Evolutionary conservation across 2,888 invertebrate species (phyloP).

Genomic region (Troides aeacus): DNA sequence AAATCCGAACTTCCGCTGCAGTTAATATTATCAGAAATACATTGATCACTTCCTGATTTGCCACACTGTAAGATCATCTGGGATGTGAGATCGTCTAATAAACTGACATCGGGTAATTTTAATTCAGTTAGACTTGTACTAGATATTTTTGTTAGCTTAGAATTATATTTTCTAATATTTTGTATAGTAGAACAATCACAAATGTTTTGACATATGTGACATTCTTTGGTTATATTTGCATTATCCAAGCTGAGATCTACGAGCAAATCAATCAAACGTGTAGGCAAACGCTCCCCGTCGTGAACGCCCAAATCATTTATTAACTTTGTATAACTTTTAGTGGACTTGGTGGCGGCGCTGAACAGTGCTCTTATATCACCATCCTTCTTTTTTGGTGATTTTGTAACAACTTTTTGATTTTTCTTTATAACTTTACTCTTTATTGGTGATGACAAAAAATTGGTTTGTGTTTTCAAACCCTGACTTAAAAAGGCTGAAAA

Average conservation of each 20-base stretch:
- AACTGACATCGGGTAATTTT: slow-evolving; percentile 54
- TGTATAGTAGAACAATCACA: slow-evolving; percentile 62
- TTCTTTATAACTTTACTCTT: slow-evolving; percentile 49
- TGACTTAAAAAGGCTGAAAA: slow-evolving; percentile 52
- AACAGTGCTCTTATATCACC: slow-evolving; percentile 81
- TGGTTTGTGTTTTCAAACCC: slow-evolving; percentile 41
- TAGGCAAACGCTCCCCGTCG: slow-evolving; percentile 58
- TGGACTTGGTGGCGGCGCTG: slow-evolving; percentile 68
- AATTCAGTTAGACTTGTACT: slow-evolving; percentile 42
- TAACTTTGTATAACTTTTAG: slow-evolving; percentile 68
- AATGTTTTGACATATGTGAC: slow-evolving; percentile 67
- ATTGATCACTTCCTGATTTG: slow-evolving; percentile 33
- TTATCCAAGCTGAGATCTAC: slow-evolving; percentile 70
- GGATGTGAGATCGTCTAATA: slow-evolving; percentile 57
- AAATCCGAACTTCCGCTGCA: not conserved
- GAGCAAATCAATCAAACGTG: slow-evolving; percentile 61
- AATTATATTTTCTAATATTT: slow-evolving; percentile 36
- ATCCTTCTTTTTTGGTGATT: slow-evolving; percentile 64
- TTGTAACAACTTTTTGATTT: slow-evolving; percentile 48
- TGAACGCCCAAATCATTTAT: slow-evolving; percentile 64
- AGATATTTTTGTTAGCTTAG: slow-evolving; percentile 32
- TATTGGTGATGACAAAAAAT: slow-evolving; percentile 37
- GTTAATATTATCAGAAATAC: slow-evolving; percentile 28
- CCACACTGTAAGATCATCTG: slow-evolving; percentile 47
- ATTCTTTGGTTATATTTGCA: slow-evolving; percentile 47